phyloP scores from a whole-genome alignment of 2,888 invertebrate genomes.

The Erebia palarica region DNA sequence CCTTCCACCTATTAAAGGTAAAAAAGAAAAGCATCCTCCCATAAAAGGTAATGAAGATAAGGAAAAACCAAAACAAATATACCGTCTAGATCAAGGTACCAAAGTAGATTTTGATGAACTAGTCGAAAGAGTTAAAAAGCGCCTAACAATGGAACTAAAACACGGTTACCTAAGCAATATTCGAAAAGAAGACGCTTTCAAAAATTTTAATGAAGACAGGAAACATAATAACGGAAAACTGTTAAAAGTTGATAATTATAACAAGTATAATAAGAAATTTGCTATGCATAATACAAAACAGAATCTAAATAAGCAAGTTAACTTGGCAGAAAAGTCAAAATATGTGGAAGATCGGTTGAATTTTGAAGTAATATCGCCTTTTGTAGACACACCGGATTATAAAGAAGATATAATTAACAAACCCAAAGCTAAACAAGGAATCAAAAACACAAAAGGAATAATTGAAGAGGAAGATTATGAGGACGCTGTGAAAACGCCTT shows the following conservation, averaged over 20 bases:
- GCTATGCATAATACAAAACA: not conserved
- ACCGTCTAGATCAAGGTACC: not conserved
- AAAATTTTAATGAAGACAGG: not conserved
- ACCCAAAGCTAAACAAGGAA: constrained; percentile 8
- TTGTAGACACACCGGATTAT: constrained; percentile 24
- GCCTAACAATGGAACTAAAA: constrained; percentile 29
- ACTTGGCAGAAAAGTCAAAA: constrained; percentile 3
- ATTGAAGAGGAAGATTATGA: constrained; percentile 27
- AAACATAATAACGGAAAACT: constrained; percentile 1
- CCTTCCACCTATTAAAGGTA: constrained; percentile 9
- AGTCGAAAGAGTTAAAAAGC: constrained; percentile 35
- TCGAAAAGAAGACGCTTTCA: not conserved
- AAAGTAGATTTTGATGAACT: constrained; percentile 35
- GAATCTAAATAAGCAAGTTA: not conserved
- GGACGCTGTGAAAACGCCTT: constrained; percentile 10
- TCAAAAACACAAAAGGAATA: not conserved
- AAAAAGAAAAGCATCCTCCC: not conserved
- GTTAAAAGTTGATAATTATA: not conserved
- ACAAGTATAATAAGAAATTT: not conserved
- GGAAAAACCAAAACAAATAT: constrained; percentile 5
- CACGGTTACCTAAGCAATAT: constrained; percentile 8
- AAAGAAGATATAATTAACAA: constrained; percentile 24
- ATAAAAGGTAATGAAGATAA: constrained; percentile 7
- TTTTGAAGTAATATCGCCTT: constrained; percentile 18
- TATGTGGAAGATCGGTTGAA: not conserved